These are phyloP conservation scores for Cephalopachus bancanus DNA, from an alignment of 2,797 vertebrate genomes.

Conservation along the genomic window DNA sequence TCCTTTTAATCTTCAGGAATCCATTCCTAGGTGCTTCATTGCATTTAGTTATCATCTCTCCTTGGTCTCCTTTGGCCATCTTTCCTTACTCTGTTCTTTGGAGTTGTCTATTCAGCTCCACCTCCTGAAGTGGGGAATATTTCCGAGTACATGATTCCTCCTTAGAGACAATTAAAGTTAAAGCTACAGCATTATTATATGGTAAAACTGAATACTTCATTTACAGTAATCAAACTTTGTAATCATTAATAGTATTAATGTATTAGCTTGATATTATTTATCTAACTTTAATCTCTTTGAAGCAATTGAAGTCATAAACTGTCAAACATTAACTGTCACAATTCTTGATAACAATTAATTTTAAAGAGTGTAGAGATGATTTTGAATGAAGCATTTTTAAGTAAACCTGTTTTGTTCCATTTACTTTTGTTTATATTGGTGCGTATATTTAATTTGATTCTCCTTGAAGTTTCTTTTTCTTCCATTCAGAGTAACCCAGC, in stretches of 20 bases:
- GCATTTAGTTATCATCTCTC: not conserved
- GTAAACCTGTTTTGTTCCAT: not conserved
- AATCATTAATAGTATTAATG: not conserved
- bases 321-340: not conserved
- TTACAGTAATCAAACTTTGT: not conserved
- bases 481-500: constrained; percentile 27
- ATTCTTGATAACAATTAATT: not conserved
- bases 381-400: constrained; percentile 11
- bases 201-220: not conserved
- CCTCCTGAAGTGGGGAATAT: not conserved
- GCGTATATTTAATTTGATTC: not conserved
- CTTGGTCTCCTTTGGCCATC: not conserved
- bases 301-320: not conserved
- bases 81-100: not conserved
- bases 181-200: not conserved
- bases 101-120: not conserved
- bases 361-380: not conserved
- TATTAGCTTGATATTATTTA: not conserved
- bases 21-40: not conserved
- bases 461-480: not conserved
- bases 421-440: not conserved
- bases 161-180: not conserved
- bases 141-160: not conserved
- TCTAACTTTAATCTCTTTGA: not conserved
- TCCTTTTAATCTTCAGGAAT: not conserved